Conservation (phyloP, 2,113 vertebrate species). For the Mixornis gularis region DNA sequence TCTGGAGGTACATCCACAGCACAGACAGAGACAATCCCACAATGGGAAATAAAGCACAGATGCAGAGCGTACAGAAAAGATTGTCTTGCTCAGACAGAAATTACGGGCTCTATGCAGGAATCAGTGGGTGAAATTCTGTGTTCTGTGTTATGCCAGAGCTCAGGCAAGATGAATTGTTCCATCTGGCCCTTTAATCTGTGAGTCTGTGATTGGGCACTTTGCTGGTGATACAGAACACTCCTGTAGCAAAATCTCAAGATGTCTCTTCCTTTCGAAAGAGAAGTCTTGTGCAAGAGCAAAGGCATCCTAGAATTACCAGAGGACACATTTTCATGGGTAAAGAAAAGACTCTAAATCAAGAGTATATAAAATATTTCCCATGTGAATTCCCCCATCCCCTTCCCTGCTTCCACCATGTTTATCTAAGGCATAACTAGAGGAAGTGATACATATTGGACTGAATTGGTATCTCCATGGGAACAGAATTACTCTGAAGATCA, state of each 20-base stretch:
- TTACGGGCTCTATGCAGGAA: neutral
- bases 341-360: neutral
- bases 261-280: neutral
- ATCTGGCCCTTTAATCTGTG: neutral
- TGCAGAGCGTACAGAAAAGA: neutral
- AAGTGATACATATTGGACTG: neutral
- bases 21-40: accelerated
- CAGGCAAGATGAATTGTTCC: neutral
- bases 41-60: neutral
- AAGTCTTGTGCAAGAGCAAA: neutral
- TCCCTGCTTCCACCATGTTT: neutral
- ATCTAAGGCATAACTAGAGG: neutral
- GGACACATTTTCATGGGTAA: neutral
- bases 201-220: neutral
- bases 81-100: neutral
- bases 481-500: neutral
- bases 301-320: neutral
- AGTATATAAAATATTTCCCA: neutral
- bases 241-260: neutral
- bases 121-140: neutral
- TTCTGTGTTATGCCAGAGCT: neutral
- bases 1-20: neutral
- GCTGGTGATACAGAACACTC: neutral
- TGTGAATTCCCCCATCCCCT: neutral
- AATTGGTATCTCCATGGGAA: neutral